Conservation (phyloP, 2,797 vertebrate genomes). For the Tiaroga cobitis region DNA sequence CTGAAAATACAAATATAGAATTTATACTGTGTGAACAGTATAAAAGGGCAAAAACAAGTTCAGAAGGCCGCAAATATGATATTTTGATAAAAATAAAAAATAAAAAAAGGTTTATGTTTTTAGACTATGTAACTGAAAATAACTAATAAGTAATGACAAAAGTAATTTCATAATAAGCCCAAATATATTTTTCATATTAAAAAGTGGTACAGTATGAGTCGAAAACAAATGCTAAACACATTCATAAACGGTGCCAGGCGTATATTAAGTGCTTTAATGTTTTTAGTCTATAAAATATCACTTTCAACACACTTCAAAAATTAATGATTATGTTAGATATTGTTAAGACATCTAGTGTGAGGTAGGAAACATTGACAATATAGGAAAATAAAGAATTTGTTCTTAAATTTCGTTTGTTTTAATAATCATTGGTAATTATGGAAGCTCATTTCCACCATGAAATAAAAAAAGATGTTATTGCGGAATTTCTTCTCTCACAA, state of each 20-base stretch:
- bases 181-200: neutral
- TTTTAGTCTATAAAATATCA: neutral
- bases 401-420: neutral
- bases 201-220: neutral
- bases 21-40: neutral
- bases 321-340: neutral
- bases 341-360: constrained; percentile 10
- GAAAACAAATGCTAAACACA: constrained; percentile 21
- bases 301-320: neutral
- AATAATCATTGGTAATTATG: neutral
- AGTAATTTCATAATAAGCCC: neutral
- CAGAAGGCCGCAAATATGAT: neutral
- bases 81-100: neutral
- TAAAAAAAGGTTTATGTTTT: neutral
- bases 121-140: neutral
- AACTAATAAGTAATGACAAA: neutral
- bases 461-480: too few species aligned
- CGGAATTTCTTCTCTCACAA: too few species aligned
- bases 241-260: constrained; percentile 31
- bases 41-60: neutral
- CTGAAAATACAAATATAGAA: neutral
- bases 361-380: constrained; percentile 8
- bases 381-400: constrained; percentile 17
- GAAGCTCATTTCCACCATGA: neutral
- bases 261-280: neutral